Evolutionary conservation across 2,113 vertebrate genomes (phyloP).

Genomic region (Coryphaenoides rupestris): DNA sequence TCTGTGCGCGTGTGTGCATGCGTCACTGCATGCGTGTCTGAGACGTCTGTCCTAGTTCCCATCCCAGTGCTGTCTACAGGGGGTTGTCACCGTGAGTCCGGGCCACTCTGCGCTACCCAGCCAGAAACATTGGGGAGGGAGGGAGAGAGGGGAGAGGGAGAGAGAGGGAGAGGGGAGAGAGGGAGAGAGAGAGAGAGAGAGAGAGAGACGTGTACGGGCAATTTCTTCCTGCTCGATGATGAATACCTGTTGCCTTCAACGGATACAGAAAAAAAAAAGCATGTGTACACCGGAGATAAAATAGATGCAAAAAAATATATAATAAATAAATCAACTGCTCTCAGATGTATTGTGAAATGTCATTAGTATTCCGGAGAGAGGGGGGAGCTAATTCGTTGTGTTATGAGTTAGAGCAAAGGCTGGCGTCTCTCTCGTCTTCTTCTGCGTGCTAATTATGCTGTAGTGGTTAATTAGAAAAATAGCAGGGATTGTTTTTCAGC

Average conservation of each 20-base stretch:
- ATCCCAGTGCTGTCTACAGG: constrained; percentile 54
- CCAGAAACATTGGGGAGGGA: constrained; percentile 5
- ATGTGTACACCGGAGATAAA: constrained; percentile 11
- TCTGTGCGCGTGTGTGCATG: constrained; percentile 13
- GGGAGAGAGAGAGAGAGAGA: too few species aligned
- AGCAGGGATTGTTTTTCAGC: constrained; percentile 35
- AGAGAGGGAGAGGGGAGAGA: too few species aligned
- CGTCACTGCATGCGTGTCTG: constrained; percentile 33
- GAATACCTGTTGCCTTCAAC: constrained; percentile 9
- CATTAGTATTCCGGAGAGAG: constrained; percentile 27
- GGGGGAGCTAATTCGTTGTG: constrained; percentile 39
- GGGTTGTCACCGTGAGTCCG: constrained; percentile 41
- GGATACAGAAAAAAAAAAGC: constrained; percentile 9
- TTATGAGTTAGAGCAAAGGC: constrained; percentile 47
- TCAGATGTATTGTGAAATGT: constrained; percentile 44
- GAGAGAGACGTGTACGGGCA: background rate
- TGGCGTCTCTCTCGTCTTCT: constrained; percentile 50
- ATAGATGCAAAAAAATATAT: background rate
- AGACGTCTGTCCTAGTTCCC: constrained; percentile 70
- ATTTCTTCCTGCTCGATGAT: background rate
- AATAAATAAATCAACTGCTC: constrained; percentile 15
- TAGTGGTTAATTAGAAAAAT: constrained; percentile 59
- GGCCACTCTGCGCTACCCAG: constrained; percentile 19
- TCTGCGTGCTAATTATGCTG: constrained; percentile 47
- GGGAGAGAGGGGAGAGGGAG: too few species aligned